phyloP scores from a whole-genome alignment of 2,113 vertebrate species.

The Ctenodactylus gundi region DNA sequence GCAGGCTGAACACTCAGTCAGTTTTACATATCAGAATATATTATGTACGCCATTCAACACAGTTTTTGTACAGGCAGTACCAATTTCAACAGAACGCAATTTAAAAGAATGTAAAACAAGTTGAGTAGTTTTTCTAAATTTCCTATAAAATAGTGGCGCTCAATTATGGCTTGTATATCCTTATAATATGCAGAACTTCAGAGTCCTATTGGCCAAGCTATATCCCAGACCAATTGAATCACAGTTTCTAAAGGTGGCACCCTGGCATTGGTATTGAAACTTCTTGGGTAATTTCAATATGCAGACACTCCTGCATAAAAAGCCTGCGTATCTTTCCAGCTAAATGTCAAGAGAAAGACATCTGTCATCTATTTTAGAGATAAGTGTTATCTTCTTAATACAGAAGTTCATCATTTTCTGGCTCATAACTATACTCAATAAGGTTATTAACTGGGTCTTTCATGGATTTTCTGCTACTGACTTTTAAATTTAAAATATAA shows the following conservation, averaged over 20 bases:
- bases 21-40: slow-evolving; percentile 2
- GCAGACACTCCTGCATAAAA: not conserved
- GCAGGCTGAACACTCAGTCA: not conserved
- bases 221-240: not conserved
- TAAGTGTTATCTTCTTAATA: not conserved
- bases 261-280: not conserved
- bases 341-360: not conserved
- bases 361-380: not conserved
- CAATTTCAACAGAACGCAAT: slow-evolving; percentile 33
- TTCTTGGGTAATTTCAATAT: slow-evolving; percentile 16
- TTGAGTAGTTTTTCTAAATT: not conserved
- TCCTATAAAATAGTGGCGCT: slow-evolving; percentile 10
- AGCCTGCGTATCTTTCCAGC: not conserved
- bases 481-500: slow-evolving; percentile 35
- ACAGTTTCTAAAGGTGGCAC: not conserved
- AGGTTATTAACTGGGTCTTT: slow-evolving; percentile 3
- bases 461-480: not conserved
- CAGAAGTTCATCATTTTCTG: not conserved
- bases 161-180: not conserved
- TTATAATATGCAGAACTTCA: not conserved
- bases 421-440: not conserved
- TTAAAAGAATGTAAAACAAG: slow-evolving; percentile 12
- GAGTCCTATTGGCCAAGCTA: not conserved
- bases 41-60: not conserved
- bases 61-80: not conserved